These are phyloP conservation scores for Drosophila mayaguana DNA, from an alignment of 2,888 invertebrate genomes.

Conservation along the genomic window DNA sequence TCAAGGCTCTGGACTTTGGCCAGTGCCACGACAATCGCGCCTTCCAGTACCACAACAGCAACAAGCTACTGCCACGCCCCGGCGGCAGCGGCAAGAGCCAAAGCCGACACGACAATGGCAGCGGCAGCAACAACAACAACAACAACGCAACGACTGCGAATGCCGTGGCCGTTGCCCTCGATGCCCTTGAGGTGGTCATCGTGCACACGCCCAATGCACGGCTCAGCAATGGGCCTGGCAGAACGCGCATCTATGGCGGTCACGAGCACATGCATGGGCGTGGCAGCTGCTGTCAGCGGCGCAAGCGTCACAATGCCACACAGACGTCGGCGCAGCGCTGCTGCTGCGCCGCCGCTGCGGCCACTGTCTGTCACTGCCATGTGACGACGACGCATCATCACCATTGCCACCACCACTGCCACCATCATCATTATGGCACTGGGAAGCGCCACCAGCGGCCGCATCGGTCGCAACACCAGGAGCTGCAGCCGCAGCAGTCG, in stretches of 20 bases:
- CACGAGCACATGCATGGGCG: slow-evolving; percentile 17
- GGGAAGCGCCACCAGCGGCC: slow-evolving; percentile 33
- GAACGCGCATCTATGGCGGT: slow-evolving; percentile 29
- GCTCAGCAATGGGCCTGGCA: slow-evolving; percentile 20
- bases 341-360: slow-evolving; percentile 39
- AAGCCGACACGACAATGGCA: slow-evolving; percentile 45
- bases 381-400: slow-evolving; percentile 62
- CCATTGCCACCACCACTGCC: slow-evolving; percentile 60
- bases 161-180: slow-evolving; percentile 58
- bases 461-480: slow-evolving; percentile 22
- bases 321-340: slow-evolving; percentile 71
- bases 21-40: slow-evolving; percentile 84
- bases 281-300: slow-evolving; percentile 56
- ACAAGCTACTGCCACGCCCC: slow-evolving; percentile 68
- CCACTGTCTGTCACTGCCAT: slow-evolving; percentile 54
- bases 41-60: slow-evolving; percentile 80
- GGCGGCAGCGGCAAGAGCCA: slow-evolving; percentile 68
- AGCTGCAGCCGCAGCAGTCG: slow-evolving; percentile 26
- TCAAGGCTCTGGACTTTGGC: slow-evolving; percentile 61
- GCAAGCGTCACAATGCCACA: slow-evolving; percentile 83
- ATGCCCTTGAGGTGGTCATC: slow-evolving; percentile 72
- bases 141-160: slow-evolving; percentile 21
- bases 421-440: slow-evolving; percentile 48
- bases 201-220: slow-evolving; percentile 62
- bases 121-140: slow-evolving; percentile 8